Evolutionary conservation across 2,797 vertebrate genomes (phyloP).

Genomic region (Poecilia picta): DNA sequence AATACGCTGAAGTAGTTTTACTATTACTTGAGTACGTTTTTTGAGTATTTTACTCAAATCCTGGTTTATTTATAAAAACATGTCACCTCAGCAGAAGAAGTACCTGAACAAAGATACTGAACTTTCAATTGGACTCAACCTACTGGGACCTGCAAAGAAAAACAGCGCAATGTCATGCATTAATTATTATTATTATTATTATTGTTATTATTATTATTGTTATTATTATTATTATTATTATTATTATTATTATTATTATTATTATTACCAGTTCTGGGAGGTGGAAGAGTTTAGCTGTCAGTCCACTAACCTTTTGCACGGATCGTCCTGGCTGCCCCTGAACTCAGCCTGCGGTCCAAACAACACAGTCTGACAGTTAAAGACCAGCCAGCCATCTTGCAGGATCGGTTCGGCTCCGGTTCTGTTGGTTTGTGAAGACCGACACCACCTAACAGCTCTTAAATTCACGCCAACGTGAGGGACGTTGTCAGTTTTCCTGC

Average conservation of each 20-base stretch:
- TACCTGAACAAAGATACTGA: conserved; percentile 54
- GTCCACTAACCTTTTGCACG: conserved; percentile 44
- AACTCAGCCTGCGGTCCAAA: conserved; percentile 35
- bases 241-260: not conserved
- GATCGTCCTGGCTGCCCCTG: conserved; percentile 22
- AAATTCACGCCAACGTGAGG: not conserved
- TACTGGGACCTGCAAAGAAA: conserved; percentile 28
- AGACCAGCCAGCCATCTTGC: conserved; percentile 42
- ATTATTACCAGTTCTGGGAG: not conserved
- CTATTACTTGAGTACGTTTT: too few relatives aligned
- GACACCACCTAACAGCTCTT: not conserved
- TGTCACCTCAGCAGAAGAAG: not conserved
- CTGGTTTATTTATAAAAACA: not conserved
- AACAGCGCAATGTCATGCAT: not conserved
- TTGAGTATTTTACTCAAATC: too few relatives aligned
- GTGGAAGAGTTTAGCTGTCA: not conserved
- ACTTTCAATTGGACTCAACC: conserved; percentile 22
- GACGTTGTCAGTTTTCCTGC: not conserved
- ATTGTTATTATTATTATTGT: not conserved
- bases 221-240: not conserved
- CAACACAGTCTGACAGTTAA: conserved; percentile 30
- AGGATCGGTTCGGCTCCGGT: not conserved
- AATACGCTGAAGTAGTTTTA: too few relatives aligned
- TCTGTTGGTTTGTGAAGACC: not conserved
- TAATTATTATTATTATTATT: too few relatives aligned